Evolutionary conservation across 2,888 invertebrate species (phyloP).

Genomic region (Mechanitis mazaeus): DNA sequence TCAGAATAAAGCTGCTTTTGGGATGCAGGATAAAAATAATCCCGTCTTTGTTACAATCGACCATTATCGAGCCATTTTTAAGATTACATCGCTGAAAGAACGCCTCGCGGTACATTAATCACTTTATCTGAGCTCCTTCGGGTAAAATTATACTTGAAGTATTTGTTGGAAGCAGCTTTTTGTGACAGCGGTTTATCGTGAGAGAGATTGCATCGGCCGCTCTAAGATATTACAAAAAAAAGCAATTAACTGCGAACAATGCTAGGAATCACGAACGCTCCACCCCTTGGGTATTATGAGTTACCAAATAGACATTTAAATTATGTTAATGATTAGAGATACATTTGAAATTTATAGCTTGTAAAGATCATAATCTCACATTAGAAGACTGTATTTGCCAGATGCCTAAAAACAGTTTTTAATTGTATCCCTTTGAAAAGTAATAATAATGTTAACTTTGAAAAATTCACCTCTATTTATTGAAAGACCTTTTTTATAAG

Average conservation of each 20-base stretch:
- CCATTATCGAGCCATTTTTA: conserved; percentile 36
- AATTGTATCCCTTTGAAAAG: too few species aligned
- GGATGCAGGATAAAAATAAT: conserved; percentile 13
- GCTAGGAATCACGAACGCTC: conserved; percentile 11
- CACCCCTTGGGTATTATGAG: conserved; percentile 5
- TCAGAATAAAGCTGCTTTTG: conserved; percentile 2
- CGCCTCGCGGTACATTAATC: conserved; percentile 39
- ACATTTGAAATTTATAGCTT: too few species aligned
- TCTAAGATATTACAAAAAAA: conserved; percentile 16
- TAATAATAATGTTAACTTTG: too few species aligned
- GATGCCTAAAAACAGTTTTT: too few species aligned
- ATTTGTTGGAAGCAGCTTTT: conserved; percentile 29
- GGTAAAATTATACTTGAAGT: conserved; percentile 26
- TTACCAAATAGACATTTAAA: background rate
- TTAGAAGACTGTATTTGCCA: too few species aligned
- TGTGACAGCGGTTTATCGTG: conserved; percentile 31
- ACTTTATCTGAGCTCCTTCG: conserved; percentile 34
- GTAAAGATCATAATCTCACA: too few species aligned
- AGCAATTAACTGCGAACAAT: conserved; percentile 23
- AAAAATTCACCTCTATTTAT: too few species aligned
- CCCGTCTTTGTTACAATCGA: conserved; percentile 30
- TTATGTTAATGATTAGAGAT: too few species aligned
- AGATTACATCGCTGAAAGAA: conserved; percentile 38
- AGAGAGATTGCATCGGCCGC: conserved; percentile 21
- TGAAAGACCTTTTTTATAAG: too few species aligned